Percentiles rank a stretch among this genome's conserved stretches.
phyloP scores from a whole-genome alignment of 1,140 invertebrate species.

The Lysiphlebus fabarum region DNA sequence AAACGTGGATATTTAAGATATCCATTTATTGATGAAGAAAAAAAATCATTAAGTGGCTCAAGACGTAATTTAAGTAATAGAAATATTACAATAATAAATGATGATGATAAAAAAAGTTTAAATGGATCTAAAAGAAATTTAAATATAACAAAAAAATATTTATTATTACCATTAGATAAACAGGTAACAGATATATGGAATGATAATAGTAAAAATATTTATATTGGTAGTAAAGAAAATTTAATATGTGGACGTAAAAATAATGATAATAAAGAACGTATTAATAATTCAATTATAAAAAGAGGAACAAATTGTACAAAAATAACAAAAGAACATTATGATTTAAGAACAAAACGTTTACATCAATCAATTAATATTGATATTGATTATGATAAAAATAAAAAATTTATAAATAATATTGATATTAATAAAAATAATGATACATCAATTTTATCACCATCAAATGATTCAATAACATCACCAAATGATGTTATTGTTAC shows the following conservation, averaged over 20 bases:
- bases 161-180: conserved; percentile 30
- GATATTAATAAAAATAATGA: conserved; percentile 4
- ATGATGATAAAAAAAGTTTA: conserved; percentile 30
- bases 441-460: background rate
- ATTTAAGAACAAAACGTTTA: conserved; percentile 2
- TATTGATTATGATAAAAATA: conserved; percentile 21
- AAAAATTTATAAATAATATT: conserved; percentile 1
- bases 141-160: conserved; percentile 30
- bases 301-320: conserved; percentile 22
- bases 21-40: conserved; percentile 31
- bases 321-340: conserved; percentile 17
- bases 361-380: conserved; percentile 12
- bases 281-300: conserved; percentile 26
- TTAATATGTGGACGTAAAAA: conserved; percentile 26
- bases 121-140: conserved; percentile 30
- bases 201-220: conserved; percentile 21
- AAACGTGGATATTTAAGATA: conserved; percentile 13
- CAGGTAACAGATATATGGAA: conserved; percentile 21
- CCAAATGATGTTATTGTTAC: conserved; percentile 18
- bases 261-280: conserved; percentile 32
- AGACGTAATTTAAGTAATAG: conserved; percentile 27
- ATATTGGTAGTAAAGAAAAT: conserved; percentile 25
- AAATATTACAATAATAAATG: conserved; percentile 23
- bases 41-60: conserved; percentile 26
- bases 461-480: conserved; percentile 12